Conservation (phyloP, 2,113 vertebrate species). For the Tringa solitaria region DNA sequence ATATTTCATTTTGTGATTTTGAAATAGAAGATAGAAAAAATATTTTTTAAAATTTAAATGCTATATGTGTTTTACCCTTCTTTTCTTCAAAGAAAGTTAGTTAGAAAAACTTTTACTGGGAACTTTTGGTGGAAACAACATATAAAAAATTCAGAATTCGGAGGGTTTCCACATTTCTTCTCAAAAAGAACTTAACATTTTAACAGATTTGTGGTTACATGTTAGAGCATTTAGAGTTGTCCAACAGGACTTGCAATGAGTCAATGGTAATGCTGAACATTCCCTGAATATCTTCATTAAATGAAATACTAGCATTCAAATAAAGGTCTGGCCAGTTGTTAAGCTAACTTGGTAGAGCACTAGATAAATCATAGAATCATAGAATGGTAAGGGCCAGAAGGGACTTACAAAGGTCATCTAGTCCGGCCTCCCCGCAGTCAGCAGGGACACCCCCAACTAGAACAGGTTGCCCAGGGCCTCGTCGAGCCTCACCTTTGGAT, state of each 20-base stretch:
- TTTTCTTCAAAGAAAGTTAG: too few relatives aligned
- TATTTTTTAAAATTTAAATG: fast-evolving
- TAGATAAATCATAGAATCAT: neutral
- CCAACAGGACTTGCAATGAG: neutral
- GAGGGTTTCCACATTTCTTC: neutral
- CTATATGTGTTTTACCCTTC: neutral
- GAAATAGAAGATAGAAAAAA: neutral
- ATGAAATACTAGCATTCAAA: neutral
- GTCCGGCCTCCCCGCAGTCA: too few relatives aligned
- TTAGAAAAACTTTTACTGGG: neutral
- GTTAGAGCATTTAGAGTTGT: neutral
- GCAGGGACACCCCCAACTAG: too few relatives aligned
- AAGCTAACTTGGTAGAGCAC: neutral
- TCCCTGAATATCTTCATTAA: neutral
- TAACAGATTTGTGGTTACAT: neutral
- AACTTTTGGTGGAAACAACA: neutral
- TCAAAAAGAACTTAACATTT: neutral
- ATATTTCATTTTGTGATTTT: neutral
- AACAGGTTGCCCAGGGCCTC: too few relatives aligned
- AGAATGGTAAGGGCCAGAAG: too few relatives aligned
- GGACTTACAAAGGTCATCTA: too few relatives aligned
- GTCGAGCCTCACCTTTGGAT: too few relatives aligned
- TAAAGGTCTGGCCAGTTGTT: neutral
- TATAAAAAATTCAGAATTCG: neutral
- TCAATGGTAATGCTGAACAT: neutral